A percentile compares a stretch with the other conserved stretches of the same genome.
Conservation (phyloP, 35 echinoderm and acorn worm species). For the Heliocidaris erythrogramma region DNA sequence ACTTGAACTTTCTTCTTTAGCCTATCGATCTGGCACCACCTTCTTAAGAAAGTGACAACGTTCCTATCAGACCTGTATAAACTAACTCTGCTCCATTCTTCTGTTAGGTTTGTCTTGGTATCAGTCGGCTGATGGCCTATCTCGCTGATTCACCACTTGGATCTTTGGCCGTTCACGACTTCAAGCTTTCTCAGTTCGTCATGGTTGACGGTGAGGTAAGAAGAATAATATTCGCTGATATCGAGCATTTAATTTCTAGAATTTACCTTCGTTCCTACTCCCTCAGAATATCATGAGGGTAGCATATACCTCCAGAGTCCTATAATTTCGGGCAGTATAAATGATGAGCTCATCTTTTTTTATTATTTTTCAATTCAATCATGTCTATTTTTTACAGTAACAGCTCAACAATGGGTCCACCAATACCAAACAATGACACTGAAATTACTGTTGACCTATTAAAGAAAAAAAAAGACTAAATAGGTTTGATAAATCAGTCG, state of each 20-base stretch:
- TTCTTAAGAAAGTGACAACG: no score
- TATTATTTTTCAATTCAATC: no score
- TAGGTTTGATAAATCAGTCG: no score
- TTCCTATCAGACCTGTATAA: no score
- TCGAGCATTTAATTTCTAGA: not conserved
- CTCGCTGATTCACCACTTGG: conserved; percentile 51
- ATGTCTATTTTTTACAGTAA: no score
- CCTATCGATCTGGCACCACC: no score
- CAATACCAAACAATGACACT: no score
- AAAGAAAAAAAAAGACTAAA: no score
- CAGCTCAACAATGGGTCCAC: no score
- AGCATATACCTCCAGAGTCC: not conserved
- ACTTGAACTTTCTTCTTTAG: no score
- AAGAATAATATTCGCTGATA: not conserved
- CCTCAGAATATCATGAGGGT: not conserved
- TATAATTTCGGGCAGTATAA: not conserved
- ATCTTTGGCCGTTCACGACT: conserved; percentile 64
- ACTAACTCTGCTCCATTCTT: no score
- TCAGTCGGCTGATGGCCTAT: conserved; percentile 43
- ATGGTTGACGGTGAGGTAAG: conserved; percentile 62
- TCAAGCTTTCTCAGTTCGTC: conserved; percentile 72
- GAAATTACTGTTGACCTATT: no score
- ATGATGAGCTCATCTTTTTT: not conserved
- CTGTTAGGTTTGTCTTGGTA: conserved; percentile 62
- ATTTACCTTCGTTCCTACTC: not conserved